Conservation (phyloP, 1,140 invertebrate species). For the Micrasema longulum region DNA sequence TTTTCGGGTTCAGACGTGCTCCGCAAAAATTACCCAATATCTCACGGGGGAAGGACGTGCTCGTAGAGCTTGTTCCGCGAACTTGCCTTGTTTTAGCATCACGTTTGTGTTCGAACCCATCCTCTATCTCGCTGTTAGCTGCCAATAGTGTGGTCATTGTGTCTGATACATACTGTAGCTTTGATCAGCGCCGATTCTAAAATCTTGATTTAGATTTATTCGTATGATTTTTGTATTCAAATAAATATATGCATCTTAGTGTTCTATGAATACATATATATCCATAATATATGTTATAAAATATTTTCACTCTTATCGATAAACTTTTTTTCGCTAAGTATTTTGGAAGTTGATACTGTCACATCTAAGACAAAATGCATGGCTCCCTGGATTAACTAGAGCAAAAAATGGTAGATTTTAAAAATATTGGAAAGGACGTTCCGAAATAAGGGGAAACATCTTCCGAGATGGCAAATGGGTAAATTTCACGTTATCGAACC, state of each 20-base stretch:
- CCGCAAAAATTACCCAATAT: conserved; percentile 51
- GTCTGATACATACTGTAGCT: conserved; percentile 5
- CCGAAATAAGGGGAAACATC: conserved; percentile 21
- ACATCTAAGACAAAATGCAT: background rate
- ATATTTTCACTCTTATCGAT: too few species aligned
- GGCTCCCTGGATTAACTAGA: background rate
- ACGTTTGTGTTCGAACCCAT: conserved; percentile 30
- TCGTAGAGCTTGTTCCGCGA: conserved; percentile 24
- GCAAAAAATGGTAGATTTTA: conserved; percentile 6
- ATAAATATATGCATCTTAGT: too few species aligned
- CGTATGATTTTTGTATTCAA: too few species aligned
- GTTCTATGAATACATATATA: too few species aligned
- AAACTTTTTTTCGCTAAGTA: too few species aligned
- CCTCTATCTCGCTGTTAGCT: conserved; percentile 19
- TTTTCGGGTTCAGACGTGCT: conserved; percentile 53
- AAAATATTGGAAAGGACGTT: conserved; percentile 29
- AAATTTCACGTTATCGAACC: conserved; percentile 31
- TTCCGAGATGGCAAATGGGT: conserved; percentile 23
- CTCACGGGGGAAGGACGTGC: conserved; percentile 36
- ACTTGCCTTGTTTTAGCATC: conserved; percentile 40
- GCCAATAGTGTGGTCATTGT: conserved; percentile 24
- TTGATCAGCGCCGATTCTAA: background rate
- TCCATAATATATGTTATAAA: too few species aligned
- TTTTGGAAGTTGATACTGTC: background rate
- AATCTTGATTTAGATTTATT: too few species aligned